Conservation (phyloP, 2,113 vertebrate genomes). For the Oncorhynchus mykiss region DNA sequence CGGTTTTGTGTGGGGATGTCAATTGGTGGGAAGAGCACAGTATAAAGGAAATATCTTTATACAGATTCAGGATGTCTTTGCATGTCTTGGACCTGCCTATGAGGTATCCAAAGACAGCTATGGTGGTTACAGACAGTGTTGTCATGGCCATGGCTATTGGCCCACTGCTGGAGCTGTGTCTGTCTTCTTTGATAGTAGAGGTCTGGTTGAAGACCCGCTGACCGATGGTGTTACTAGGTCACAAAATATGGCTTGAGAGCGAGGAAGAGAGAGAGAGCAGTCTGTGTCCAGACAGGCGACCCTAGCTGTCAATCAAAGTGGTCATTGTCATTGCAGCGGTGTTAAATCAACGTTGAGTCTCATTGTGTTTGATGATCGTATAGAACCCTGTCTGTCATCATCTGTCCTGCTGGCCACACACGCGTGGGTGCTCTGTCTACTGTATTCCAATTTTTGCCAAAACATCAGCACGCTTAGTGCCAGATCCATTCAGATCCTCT, state of each 20-base stretch:
- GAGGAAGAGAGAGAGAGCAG: not conserved
- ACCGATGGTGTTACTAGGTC: not conserved
- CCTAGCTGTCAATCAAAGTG: not conserved
- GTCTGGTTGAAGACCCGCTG: no score
- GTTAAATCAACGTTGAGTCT: constrained; percentile 54
- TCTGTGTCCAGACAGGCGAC: not conserved
- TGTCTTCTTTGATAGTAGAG: not conserved
- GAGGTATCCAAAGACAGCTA: no score
- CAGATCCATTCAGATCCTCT: constrained; percentile 2
- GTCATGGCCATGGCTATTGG: no score
- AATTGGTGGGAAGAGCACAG: no score
- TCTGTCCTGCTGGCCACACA: not conserved
- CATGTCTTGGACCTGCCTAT: no score
- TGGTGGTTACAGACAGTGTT: no score
- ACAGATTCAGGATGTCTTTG: no score
- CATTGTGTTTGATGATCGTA: constrained; percentile 34
- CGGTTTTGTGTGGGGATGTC: no score
- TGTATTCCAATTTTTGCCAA: not conserved
- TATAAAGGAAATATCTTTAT: no score
- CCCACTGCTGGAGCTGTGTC: no score
- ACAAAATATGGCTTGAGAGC: not conserved
- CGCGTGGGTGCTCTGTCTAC: constrained; percentile 5
- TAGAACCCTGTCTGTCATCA: constrained; percentile 26
- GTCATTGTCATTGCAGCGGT: not conserved
- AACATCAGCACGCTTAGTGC: constrained; percentile 4